Conservation (phyloP, 1,140 invertebrate species). For the Elymnias hypermnestra region DNA sequence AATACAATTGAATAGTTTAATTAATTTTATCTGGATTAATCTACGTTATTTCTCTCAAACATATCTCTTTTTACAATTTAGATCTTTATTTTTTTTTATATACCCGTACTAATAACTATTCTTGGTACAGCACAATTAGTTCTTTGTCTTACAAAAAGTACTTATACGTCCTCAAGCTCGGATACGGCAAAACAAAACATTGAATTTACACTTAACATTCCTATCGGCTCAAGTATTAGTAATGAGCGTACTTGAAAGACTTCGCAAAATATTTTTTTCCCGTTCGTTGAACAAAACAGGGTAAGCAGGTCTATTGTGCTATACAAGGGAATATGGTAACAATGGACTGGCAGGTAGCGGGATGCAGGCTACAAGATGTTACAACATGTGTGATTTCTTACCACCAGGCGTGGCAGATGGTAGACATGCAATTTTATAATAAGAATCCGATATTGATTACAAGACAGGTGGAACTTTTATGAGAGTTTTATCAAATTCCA, state of each 20-base stretch:
- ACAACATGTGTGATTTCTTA: conserved; percentile 41
- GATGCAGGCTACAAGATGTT: conserved; percentile 53
- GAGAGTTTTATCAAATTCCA: background rate
- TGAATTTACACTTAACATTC: conserved; percentile 31
- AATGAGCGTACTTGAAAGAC: conserved; percentile 40
- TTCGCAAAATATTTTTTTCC: conserved; percentile 29
- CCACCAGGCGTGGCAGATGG: conserved; percentile 56
- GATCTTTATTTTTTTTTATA: background rate
- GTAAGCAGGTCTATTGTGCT: conserved; percentile 51
- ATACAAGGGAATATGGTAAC: conserved; percentile 41
- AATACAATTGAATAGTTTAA: no score
- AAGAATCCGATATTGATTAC: conserved; percentile 22
- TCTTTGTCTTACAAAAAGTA: conserved; percentile 1
- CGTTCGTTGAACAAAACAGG: conserved; percentile 55
- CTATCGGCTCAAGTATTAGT: conserved; percentile 30
- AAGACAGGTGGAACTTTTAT: conserved; percentile 7
- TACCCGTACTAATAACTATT: background rate
- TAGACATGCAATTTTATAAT: conserved; percentile 19
- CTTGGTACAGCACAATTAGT: background rate
- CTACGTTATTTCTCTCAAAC: no score
- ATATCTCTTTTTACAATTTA: background rate
- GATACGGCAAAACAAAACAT: conserved; percentile 7
- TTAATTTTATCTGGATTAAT: no score
- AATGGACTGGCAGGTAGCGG: conserved; percentile 60
- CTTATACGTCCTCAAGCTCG: conserved; percentile 2